phyloP scores from a whole-genome alignment of 2,888 invertebrate species.

The Emmelina monodactyla region DNA sequence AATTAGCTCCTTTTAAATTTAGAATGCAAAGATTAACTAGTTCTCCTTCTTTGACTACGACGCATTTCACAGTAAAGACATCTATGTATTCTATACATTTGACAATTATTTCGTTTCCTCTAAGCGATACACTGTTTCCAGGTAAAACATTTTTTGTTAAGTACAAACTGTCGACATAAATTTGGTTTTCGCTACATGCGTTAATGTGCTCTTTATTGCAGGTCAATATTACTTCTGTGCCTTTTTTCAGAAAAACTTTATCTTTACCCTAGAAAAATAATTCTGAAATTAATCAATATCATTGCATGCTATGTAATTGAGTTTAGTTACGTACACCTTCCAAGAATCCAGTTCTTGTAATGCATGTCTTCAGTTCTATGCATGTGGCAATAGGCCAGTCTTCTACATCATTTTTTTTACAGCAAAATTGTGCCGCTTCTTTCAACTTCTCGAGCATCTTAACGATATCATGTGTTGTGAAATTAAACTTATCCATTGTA shows the following conservation, averaged over 20 bases:
- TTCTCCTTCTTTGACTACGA: constrained; percentile 23
- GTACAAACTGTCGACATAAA: constrained; percentile 28
- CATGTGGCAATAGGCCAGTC: constrained; percentile 79
- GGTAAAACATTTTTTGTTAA: constrained; percentile 21
- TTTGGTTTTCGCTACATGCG: constrained; percentile 22
- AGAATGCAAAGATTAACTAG: constrained; percentile 21
- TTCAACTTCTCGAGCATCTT: constrained; percentile 32
- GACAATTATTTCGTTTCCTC: constrained; percentile 20
- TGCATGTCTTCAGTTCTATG: constrained; percentile 84
- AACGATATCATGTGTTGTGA: constrained; percentile 28
- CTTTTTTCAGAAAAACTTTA: constrained; percentile 16
- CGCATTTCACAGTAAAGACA: constrained; percentile 20
- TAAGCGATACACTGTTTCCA: constrained; percentile 15
- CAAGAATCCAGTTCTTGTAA: constrained; percentile 74
- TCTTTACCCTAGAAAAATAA: constrained; percentile 10
- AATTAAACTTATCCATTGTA: constrained; percentile 30
- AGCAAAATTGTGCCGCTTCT: constrained; percentile 49
- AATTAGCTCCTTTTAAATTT: constrained; percentile 19
- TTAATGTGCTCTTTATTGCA: constrained; percentile 18
- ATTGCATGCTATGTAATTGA: not conserved
- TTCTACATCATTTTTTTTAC: constrained; percentile 56
- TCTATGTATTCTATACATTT: constrained; percentile 22
- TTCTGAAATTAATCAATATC: not conserved
- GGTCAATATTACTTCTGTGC: constrained; percentile 20
- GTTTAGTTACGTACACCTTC: not conserved